Evolutionary conservation across 2,113 vertebrate species (phyloP).

Genomic region (crab-eating macaque (Macaca fascicularis)): DNA sequence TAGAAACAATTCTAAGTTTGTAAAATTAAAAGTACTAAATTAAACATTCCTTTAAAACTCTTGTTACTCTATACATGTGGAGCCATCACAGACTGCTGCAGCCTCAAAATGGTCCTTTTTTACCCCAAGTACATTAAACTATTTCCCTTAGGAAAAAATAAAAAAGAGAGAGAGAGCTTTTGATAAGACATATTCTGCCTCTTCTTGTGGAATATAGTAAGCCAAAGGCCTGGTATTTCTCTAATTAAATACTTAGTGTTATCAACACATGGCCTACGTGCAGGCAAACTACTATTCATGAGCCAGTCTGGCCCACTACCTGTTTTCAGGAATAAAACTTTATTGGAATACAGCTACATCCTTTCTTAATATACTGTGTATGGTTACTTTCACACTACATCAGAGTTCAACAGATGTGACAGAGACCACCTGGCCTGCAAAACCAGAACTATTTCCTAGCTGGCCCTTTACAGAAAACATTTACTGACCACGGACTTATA

Average conservation of each 20-base stretch:
- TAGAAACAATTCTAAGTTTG: not conserved
- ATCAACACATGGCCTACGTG: rapidly evolving
- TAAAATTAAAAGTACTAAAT: not conserved
- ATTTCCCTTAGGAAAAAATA: not conserved
- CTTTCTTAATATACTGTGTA: not conserved
- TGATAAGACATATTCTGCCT: not conserved
- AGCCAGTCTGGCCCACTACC: no score
- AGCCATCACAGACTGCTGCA: not conserved
- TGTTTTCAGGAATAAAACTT: not conserved
- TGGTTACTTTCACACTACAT: not conserved
- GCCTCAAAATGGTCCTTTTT: not conserved
- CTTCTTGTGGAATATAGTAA: not conserved
- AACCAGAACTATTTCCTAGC: not conserved
- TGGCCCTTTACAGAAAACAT: not conserved
- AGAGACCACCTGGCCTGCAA: not conserved
- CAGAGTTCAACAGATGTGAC: not conserved
- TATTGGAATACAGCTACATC: not conserved
- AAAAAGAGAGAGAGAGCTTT: not conserved
- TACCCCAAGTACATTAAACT: not conserved
- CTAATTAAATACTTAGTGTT: not conserved
- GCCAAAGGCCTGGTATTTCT: not conserved
- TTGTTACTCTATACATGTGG: not conserved
- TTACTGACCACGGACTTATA: no score
- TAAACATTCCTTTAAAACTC: not conserved
- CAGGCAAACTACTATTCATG: rapidly evolving